Percentiles rank a stretch among this genome's conserved stretches.
Conservation (phyloP, 2,797 vertebrate species). For the Eurystomus glaucurus region DNA sequence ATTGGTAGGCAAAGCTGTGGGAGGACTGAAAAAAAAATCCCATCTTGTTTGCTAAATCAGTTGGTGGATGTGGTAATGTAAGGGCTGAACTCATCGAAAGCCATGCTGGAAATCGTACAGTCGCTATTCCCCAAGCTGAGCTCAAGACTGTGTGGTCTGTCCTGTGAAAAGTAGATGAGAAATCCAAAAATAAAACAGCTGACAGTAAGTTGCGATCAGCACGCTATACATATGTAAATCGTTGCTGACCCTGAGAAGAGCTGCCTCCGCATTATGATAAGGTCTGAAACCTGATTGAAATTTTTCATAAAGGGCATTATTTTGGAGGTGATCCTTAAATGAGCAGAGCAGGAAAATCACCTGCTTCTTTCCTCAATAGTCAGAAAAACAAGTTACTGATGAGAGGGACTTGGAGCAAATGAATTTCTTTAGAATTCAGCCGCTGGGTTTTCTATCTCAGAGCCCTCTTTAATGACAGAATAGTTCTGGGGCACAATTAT, state of each 20-base stretch:
- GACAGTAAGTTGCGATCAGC: slow-evolving; percentile 54
- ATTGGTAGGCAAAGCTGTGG: slow-evolving; percentile 38
- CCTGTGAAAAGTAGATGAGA: slow-evolving; percentile 70
- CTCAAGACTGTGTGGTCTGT: slow-evolving; percentile 66
- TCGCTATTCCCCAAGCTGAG: slow-evolving; percentile 13
- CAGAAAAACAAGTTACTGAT: slow-evolving; percentile 34
- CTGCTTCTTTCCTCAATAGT: neutral
- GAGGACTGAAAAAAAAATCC: neutral
- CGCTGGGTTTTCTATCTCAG: fast-evolving
- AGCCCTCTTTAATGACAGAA: neutral
- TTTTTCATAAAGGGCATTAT: slow-evolving; percentile 67
- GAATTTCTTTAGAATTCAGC: slow-evolving; percentile 14
- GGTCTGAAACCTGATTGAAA: slow-evolving; percentile 72
- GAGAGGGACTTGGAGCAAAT: slow-evolving; percentile 11
- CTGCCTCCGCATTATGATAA: slow-evolving; percentile 62
- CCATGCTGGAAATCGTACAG: neutral
- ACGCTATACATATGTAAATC: slow-evolving; percentile 71
- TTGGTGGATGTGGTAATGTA: slow-evolving; percentile 27
- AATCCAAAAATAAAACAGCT: slow-evolving; percentile 76
- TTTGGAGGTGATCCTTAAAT: slow-evolving; percentile 58
- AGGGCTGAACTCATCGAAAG: slow-evolving; percentile 22
- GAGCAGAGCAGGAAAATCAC: slow-evolving; percentile 45
- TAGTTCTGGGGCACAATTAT: slow-evolving; percentile 12
- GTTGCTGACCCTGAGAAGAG: slow-evolving; percentile 64
- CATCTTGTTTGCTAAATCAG: slow-evolving; percentile 52